These are phyloP conservation scores for Ladona fulva DNA, from an alignment of 1,140 invertebrate species.

Conservation along the genomic window DNA sequence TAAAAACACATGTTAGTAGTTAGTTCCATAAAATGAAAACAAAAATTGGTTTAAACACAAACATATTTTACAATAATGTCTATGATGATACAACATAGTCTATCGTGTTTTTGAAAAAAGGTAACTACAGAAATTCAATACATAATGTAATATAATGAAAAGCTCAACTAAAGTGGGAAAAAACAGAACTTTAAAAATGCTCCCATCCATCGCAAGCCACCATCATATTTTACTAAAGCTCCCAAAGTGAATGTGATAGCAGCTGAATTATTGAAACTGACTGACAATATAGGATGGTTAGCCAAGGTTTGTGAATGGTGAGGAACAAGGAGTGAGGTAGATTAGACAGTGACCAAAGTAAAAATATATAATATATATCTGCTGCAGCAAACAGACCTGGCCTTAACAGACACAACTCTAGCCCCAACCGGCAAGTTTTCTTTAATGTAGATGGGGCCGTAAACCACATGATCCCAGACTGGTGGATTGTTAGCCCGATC, in stretches of 20 bases:
- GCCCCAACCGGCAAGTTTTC: conserved; percentile 93
- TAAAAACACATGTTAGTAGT: background rate
- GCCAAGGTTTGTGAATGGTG: background rate
- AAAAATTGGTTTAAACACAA: background rate
- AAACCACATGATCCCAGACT: conserved; percentile 90
- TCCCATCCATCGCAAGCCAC: background rate
- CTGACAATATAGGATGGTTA: background rate
- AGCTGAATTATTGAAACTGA: conserved; percentile 4
- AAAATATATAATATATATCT: conserved; percentile 11
- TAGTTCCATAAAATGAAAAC: background rate
- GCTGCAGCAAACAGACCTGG: conserved; percentile 67
- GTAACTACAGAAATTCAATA: background rate
- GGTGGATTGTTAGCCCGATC: conserved; percentile 94
- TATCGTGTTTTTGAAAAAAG: background rate
- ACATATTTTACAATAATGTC: background rate
- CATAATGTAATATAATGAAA: background rate
- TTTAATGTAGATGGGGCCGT: conserved; percentile 93
- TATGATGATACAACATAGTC: background rate
- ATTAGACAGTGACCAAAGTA: conserved; percentile 6
- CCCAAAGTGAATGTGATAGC: conserved; percentile 5
- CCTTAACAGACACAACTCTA: conserved; percentile 94
- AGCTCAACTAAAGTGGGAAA: conserved; percentile 1
- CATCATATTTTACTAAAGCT: background rate
- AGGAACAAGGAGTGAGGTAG: background rate
- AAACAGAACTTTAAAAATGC: background rate